A percentile compares a stretch with the other conserved stretches of the same genome.
phyloP scores from a whole-genome alignment of 2,888 invertebrate species.

The Chymomyza amoena region DNA sequence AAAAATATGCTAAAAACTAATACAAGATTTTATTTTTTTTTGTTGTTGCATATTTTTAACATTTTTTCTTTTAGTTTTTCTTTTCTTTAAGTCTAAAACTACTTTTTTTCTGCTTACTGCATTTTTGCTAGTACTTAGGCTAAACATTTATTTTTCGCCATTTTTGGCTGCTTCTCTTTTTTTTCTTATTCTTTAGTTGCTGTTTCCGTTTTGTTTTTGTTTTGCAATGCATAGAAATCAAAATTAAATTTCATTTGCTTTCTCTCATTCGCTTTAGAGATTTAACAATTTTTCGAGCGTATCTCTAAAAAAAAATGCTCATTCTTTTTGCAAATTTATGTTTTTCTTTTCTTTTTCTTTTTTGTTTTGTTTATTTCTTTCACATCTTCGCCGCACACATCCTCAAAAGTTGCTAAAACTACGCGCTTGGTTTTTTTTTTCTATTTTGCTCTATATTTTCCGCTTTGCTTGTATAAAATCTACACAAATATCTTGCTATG shows the following conservation, averaged over 20 bases:
- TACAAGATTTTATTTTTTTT: conserved; percentile 41
- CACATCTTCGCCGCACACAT: no score
- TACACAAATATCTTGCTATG: conserved; percentile 13
- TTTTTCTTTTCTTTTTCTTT: conserved; percentile 1
- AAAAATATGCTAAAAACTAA: conserved; percentile 68
- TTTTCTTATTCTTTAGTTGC: conserved; percentile 16
- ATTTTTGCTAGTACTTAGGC: conserved; percentile 42
- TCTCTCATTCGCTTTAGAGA: background rate
- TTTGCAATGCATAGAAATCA: no score
- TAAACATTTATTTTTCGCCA: conserved; percentile 18
- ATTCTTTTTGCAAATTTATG: background rate
- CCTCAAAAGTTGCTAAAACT: no score
- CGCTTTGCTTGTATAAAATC: conserved; percentile 30
- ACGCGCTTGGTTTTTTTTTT: background rate
- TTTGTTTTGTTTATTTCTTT: background rate
- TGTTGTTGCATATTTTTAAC: conserved; percentile 14
- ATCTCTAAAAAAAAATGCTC: background rate
- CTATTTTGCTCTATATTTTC: conserved; percentile 34
- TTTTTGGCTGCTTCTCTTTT: conserved; percentile 13
- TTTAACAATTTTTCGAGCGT: background rate
- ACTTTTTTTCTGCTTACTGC: conserved; percentile 20
- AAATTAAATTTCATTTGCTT: background rate
- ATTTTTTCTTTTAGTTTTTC: conserved; percentile 15
- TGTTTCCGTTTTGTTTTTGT: background rate
- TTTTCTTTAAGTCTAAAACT: conserved; percentile 25